Percentiles rank a stretch among this genome's conserved stretches.
Evolutionary conservation across 2,888 invertebrate genomes (phyloP).

Genomic region (Branchipolynoe longqiensis): DNA sequence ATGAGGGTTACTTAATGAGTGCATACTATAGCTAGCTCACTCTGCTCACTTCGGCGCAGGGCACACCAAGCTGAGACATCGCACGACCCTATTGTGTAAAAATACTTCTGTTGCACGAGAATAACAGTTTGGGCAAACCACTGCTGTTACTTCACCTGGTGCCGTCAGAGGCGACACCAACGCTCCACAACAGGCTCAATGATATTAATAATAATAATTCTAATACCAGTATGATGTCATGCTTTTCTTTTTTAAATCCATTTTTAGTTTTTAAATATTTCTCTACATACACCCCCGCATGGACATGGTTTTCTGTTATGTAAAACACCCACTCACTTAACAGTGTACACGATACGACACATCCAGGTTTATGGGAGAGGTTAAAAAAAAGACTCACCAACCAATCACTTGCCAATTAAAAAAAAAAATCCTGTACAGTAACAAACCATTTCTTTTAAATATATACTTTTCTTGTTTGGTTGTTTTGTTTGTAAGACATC

Average conservation of each 20-base stretch:
- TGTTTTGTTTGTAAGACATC: neutral
- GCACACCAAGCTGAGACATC: too few relatives aligned
- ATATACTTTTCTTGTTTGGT: neutral
- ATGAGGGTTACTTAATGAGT: slow-evolving; percentile 41
- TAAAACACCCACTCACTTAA: slow-evolving; percentile 26
- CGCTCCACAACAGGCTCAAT: slow-evolving; percentile 51
- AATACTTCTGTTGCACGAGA: slow-evolving; percentile 45
- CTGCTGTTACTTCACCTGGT: slow-evolving; percentile 15
- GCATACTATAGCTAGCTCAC: slow-evolving; percentile 53
- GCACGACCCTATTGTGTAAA: slow-evolving; percentile 36
- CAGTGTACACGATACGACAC: slow-evolving; percentile 19
- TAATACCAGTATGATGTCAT: slow-evolving; percentile 57
- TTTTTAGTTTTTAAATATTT: slow-evolving; percentile 10
- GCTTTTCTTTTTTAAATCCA: slow-evolving; percentile 47
- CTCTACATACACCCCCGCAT: neutral
- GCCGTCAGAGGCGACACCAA: slow-evolving; percentile 39
- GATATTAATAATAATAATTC: slow-evolving; percentile 45
- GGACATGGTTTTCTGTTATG: too few relatives aligned
- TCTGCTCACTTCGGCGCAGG: slow-evolving; percentile 46
- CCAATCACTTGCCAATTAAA: slow-evolving; percentile 52
- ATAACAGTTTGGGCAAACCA: slow-evolving; percentile 1
- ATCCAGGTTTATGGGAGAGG: slow-evolving; percentile 39
- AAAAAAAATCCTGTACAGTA: slow-evolving; percentile 31
- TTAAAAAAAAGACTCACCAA: slow-evolving; percentile 23
- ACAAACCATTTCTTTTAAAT: neutral